These are phyloP conservation scores for Folsomia manolachei DNA, from an alignment of 2,888 invertebrate genomes.

Conservation along the genomic window DNA sequence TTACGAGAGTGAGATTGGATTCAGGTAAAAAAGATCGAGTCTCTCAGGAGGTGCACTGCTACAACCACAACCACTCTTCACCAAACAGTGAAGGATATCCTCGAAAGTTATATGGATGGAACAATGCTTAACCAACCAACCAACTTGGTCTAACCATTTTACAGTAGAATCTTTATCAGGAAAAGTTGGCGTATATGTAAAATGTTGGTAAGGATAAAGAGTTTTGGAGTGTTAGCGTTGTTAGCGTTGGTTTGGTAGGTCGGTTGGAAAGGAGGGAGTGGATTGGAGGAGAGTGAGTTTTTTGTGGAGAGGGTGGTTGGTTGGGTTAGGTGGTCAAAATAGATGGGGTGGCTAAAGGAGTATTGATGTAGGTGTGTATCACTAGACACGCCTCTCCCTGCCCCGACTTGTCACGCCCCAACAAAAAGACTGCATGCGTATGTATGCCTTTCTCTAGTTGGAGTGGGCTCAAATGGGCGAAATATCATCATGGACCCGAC, in stretches of 20 bases:
- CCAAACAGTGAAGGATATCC: neutral
- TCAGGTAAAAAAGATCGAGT: neutral
- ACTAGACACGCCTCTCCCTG: constrained; percentile 45
- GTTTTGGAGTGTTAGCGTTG: neutral
- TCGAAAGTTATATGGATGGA: too few relatives aligned
- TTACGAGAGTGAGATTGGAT: neutral
- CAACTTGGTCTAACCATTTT: too few relatives aligned
- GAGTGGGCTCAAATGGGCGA: too few relatives aligned
- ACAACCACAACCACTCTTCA: neutral
- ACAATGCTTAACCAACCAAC: too few relatives aligned
- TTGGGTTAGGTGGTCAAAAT: constrained; percentile 49
- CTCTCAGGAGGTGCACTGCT: neutral
- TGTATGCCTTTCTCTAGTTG: too few relatives aligned
- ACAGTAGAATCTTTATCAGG: too few relatives aligned
- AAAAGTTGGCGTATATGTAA: too few relatives aligned
- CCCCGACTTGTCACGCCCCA: constrained; percentile 50
- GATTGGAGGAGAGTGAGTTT: constrained; percentile 4
- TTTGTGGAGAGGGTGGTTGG: constrained; percentile 44
- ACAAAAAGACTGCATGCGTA: too few relatives aligned
- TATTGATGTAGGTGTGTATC: constrained; percentile 51
- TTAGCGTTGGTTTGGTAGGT: neutral
- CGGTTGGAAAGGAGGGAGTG: too few relatives aligned
- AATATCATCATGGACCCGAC: too few relatives aligned
- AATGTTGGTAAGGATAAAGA: constrained; percentile 2
- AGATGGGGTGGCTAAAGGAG: constrained; percentile 50